A percentile compares a stretch with the other conserved stretches of the same genome.
Evolutionary conservation across 2,797 vertebrate genomes (phyloP).

Genomic region (Falco concolor): DNA sequence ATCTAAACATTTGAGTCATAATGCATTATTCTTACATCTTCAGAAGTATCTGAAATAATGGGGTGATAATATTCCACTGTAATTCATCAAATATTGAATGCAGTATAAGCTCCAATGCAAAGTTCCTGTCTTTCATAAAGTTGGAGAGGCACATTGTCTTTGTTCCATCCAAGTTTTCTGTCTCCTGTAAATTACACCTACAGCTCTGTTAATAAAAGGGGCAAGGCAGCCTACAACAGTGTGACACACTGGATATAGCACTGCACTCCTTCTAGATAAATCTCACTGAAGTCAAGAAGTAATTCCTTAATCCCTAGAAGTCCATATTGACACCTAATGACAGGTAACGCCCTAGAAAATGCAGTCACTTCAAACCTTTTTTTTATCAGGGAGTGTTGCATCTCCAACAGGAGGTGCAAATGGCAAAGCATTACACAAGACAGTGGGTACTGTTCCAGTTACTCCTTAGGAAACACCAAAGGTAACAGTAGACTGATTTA

Average conservation of each 20-base stretch:
- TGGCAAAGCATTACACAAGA: neutral
- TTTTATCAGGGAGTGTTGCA: neutral
- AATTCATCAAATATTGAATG: neutral
- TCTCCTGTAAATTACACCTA: neutral
- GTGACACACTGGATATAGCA: too few relatives aligned
- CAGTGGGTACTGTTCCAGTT: accelerated
- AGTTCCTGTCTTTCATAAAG: neutral
- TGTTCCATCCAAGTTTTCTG: neutral
- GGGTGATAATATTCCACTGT: neutral
- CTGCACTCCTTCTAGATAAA: neutral
- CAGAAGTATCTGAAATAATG: neutral
- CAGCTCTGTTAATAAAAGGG: neutral
- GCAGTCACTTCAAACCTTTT: neutral
- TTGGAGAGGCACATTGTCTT: neutral
- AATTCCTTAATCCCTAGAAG: neutral
- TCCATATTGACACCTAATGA: neutral
- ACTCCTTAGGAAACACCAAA: neutral
- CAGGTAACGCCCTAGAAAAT: neutral
- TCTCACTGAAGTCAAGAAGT: neutral
- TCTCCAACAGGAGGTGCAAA: neutral
- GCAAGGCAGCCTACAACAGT: neutral
- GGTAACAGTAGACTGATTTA: neutral
- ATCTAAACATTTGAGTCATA: neutral
- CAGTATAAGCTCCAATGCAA: neutral
- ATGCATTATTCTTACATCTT: neutral